phyloP scores from a whole-genome alignment of 2,113 vertebrate species.

The Deroptyus accipitrinus region DNA sequence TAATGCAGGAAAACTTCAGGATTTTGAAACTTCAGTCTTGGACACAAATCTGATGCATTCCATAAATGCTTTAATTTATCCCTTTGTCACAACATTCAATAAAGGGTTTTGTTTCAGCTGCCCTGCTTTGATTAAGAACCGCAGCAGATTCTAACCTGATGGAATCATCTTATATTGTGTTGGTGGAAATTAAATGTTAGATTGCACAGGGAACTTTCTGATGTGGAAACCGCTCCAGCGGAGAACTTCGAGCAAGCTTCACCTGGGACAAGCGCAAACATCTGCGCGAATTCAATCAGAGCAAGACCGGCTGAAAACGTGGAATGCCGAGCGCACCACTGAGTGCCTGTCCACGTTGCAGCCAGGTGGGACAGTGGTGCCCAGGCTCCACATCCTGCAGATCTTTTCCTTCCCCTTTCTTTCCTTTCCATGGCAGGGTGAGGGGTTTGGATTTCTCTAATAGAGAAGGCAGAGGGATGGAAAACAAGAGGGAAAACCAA shows the following conservation, averaged over 20 bases:
- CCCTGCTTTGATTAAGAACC: conserved; percentile 30
- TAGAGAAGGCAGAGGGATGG: background rate
- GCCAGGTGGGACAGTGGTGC: background rate
- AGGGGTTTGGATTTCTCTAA: background rate
- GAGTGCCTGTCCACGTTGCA: background rate
- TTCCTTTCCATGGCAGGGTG: background rate
- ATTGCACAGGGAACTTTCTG: conserved; percentile 32
- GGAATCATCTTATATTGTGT: background rate
- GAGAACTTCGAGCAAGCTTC: background rate
- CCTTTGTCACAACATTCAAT: conserved; percentile 41
- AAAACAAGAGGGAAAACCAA: background rate
- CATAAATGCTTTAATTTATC: conserved; percentile 54
- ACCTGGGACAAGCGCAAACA: background rate
- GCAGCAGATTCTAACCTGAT: conserved; percentile 28
- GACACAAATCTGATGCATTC: conserved; percentile 59
- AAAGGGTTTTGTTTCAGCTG: conserved; percentile 16
- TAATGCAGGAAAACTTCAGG: background rate
- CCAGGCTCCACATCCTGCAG: background rate
- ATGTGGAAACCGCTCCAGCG: background rate
- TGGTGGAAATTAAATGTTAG: conserved; percentile 30
- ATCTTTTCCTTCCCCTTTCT: background rate
- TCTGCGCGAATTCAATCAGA: background rate
- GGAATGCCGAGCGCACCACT: background rate
- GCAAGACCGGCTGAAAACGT: background rate
- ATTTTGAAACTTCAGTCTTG: conserved; percentile 47